Base-by-base conservation (phyloP, 2,888 invertebrate genomes). In the Meiosimyza decipiens region DNA sequence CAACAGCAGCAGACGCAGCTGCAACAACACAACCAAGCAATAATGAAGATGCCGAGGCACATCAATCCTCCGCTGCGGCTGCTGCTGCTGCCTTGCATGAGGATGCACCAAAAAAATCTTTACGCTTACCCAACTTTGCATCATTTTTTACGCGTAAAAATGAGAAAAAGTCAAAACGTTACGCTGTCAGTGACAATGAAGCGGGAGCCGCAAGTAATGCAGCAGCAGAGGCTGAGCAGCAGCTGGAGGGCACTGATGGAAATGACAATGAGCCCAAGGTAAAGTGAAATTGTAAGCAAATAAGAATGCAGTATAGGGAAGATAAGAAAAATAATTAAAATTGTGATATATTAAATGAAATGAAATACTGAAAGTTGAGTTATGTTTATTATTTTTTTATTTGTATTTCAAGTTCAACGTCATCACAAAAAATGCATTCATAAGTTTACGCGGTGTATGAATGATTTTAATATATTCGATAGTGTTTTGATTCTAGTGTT, bases 71-170 rank as follows among this genome's bases (percentile, higher is more conserved):
- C 67, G 9, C 22, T 16, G 22, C 49, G 16, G 6, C 68, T 22
- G 12, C 18, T n/a, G 13, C 64, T 28, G 60, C 12, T 40, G 28
- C 7, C 28, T 28, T 13, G n/a, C 91, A 16, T 40, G 91, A 90
- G 82, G 90, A 90, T 89, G 90, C 18, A 90, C 87, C 71, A 85
- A 87, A 75, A 76, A 71, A 81, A 79, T 79, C 81, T 71, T 84
- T 81, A 71, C 82, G 82, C 73, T 74, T 86, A 77, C 85, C 85
- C 68, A 82, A 84, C 68, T 86, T 87, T 78, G 79, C 84, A 51
- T 83, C 85, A 75, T 82, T 87, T 77, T 83, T 87, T 72, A 86
- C 83, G 80, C 85, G 82, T 51, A 82, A 81, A 76, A 84, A 82
- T 77, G 86, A 86, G 76, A 40, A 18, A 63, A 60, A 33, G 16